phyloP scores from a whole-genome alignment of 2,888 invertebrate species.

The Ectemnius lituratus region DNA sequence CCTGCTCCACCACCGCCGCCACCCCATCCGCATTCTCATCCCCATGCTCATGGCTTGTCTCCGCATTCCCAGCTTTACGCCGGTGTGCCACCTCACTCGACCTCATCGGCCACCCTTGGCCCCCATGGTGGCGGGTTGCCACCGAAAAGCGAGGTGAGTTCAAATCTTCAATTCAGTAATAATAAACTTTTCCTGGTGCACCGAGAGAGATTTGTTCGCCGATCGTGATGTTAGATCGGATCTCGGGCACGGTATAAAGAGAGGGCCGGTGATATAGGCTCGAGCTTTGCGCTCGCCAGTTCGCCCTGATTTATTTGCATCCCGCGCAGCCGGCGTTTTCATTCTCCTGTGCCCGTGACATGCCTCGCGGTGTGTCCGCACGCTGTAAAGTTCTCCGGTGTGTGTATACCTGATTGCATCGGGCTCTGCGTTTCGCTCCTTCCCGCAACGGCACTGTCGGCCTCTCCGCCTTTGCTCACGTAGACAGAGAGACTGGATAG shows the following conservation, averaged over 20 bases:
- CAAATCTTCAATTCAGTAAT: background rate
- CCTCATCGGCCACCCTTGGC: conserved; percentile 66
- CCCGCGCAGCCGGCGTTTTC: conserved; percentile 57
- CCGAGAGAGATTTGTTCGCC: too few species aligned
- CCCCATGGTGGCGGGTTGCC: conserved; percentile 69
- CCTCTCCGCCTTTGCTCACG: too few species aligned
- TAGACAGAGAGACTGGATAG: too few species aligned
- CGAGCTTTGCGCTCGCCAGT: background rate
- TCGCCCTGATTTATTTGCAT: conserved; percentile 70
- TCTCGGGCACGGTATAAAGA: too few species aligned
- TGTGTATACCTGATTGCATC: conserved; percentile 72
- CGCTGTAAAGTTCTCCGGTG: conserved; percentile 77
- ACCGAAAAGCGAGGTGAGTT: conserved; percentile 72
- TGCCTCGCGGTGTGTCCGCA: conserved; percentile 57
- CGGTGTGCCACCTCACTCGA: conserved; percentile 72
- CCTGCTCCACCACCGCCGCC: conserved; percentile 70
- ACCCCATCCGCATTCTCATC: conserved; percentile 69
- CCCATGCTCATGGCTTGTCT: conserved; percentile 66
- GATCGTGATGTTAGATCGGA: too few species aligned
- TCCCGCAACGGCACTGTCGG: background rate
- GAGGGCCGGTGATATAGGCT: too few species aligned
- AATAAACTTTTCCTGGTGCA: too few species aligned
- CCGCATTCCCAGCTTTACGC: conserved; percentile 74
- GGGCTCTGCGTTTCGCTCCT: conserved; percentile 60
- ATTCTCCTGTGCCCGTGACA: conserved; percentile 73